A percentile compares a stretch with the other conserved stretches of the same genome.
These are phyloP conservation scores for Elephas maximus DNA, from an alignment of 2,113 vertebrate species.

Conservation along the genomic window DNA sequence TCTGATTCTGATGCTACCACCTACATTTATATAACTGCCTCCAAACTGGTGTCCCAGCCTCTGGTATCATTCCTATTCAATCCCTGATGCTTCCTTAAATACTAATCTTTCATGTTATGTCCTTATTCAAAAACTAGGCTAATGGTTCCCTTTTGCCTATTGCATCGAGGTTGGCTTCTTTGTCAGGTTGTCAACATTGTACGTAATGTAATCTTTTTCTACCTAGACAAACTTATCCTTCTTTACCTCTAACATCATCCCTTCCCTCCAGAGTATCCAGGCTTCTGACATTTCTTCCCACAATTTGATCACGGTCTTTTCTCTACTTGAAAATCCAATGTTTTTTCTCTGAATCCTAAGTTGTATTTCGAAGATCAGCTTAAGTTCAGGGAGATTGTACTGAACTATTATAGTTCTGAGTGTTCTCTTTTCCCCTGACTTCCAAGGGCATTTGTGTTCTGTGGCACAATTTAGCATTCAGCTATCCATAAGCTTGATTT, in stretches of 20 bases:
- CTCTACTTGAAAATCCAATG: conserved; percentile 31
- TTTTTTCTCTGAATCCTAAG: neutral
- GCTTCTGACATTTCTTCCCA: conserved; percentile 27
- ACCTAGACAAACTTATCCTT: neutral
- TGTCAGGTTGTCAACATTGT: conserved; percentile 42
- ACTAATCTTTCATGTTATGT: conserved; percentile 29
- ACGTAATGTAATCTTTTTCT: conserved; percentile 29
- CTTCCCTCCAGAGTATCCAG: neutral
- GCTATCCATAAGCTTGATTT: conserved; percentile 28
- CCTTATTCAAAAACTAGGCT: neutral
- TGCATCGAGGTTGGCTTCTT: neutral
- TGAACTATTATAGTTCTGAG: neutral
- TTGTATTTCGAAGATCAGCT: conserved; percentile 48
- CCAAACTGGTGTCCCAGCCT: neutral
- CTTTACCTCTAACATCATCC: neutral
- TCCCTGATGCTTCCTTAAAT: conserved; percentile 14
- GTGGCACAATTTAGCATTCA: neutral
- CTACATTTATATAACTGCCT: conserved; percentile 37
- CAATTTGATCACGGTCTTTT: conserved; percentile 29
- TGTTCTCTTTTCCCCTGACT: conserved; percentile 27
- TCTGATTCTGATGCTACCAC: neutral
- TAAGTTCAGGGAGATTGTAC: neutral
- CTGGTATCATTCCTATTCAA: neutral
- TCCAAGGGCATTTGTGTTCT: conserved; percentile 27
- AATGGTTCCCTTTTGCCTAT: neutral